Conservation (phyloP, 1,140 invertebrate species). For the Cheumatopsyche charites region DNA sequence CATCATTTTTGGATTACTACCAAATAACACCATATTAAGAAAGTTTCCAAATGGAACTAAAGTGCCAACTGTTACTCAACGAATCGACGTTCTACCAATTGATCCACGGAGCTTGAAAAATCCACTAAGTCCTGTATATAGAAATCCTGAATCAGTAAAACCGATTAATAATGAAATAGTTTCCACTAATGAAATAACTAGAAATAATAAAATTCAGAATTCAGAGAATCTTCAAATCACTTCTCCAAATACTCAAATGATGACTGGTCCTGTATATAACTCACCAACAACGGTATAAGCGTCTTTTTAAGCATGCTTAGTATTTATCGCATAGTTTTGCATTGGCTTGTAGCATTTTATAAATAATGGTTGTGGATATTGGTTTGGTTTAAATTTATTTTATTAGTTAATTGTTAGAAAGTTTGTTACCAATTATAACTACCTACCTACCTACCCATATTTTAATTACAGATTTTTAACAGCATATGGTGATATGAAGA, state of each 20-base stretch:
- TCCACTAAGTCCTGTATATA: conserved; percentile 63
- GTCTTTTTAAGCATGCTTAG: conserved; percentile 45
- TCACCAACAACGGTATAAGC: conserved; percentile 59
- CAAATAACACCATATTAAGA: conserved; percentile 74
- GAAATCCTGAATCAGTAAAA: conserved; percentile 62
- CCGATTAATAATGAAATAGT: conserved; percentile 60
- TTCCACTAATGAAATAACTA: conserved; percentile 61
- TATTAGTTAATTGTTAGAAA: no score
- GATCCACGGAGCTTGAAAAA: conserved; percentile 62
- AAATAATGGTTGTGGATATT: conserved; percentile 18
- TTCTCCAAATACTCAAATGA: conserved; percentile 52
- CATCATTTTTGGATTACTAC: conserved; percentile 73
- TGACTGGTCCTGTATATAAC: conserved; percentile 63
- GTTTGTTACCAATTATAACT: no score
- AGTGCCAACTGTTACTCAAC: conserved; percentile 69
- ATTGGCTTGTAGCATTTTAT: conserved; percentile 35
- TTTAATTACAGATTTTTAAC: no score
- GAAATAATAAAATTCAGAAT: conserved; percentile 43
- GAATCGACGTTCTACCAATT: conserved; percentile 63
- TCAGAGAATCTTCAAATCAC: conserved; percentile 31
- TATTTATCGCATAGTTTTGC: conserved; percentile 50
- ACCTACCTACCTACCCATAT: no score
- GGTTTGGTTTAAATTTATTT: no score
- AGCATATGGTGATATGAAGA: no score
- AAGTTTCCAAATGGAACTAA: conserved; percentile 76